Evolutionary conservation across 2,888 invertebrate species (phyloP).

Genomic region (Chironomus tentans): DNA sequence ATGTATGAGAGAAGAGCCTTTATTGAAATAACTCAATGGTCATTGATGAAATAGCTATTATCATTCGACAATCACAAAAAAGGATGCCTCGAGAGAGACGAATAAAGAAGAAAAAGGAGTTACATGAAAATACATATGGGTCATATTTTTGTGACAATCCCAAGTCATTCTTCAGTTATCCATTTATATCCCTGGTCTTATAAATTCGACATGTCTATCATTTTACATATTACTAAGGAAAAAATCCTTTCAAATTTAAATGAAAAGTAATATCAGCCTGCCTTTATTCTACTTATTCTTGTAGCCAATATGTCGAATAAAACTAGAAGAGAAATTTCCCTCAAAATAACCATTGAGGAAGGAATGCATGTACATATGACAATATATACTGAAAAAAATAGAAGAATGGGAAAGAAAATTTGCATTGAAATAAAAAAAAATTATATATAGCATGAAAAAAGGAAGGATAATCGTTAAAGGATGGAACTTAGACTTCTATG

Average conservation of each 20-base stretch:
- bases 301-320: neutral
- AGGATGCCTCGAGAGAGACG: neutral
- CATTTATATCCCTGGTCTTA: neutral
- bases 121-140: neutral
- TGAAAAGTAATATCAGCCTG: neutral
- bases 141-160: neutral
- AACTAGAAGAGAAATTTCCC: too few species aligned
- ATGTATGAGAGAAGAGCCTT: too few species aligned
- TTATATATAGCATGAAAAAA: neutral
- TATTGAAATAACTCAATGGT: neutral
- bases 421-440: slow-evolving; percentile 10
- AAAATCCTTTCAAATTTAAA: slow-evolving; percentile 1
- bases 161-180: neutral
- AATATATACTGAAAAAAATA: neutral
- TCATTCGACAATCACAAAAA: neutral
- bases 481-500: neutral
- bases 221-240: slow-evolving; percentile 2
- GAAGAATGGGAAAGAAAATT: neutral
- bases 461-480: neutral
- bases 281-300: too few species aligned
- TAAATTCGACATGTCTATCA: neutral
- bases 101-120: neutral
- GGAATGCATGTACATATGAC: neutral
- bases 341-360: too few species aligned
- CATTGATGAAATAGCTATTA: neutral